Base-by-base conservation (phyloP, 2,888 invertebrate species). In the Epinotia ramella region DNA sequence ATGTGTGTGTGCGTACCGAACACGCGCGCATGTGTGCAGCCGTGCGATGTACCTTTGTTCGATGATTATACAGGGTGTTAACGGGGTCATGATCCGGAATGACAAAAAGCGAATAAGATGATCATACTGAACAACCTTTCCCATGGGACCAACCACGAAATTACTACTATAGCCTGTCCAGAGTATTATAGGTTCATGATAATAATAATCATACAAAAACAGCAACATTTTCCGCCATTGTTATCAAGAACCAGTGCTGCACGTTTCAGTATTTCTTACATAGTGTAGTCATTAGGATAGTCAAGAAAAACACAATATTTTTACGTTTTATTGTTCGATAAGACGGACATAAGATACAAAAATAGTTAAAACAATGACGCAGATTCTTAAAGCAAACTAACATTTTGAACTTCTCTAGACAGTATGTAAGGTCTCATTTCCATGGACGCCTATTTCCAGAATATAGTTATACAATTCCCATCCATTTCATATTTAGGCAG, bases 271-370 rank as follows among this genome's bases (percentile, higher is more conserved):
- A 49, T 49, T 16, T 9, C n/a, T 7, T 63, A 40, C n/a, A n/a
- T 16, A 2, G 24, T 28, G 24, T 28, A 28, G 24, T 28, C 33
- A 28, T 9, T 2, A 7, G 68, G 4, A 16, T 16, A 64, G 56
- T 56, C 24, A 70, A 77, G 70, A 72, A 79, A 74, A 74, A 76
- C 78, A 62, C 77, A 56, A 73, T 79, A 77, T 77, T 81, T 84
- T 86, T 80, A 81, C 81, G 89, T 89, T 89, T 90, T 90, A 91
- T 91, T 91, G 84, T 86, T 87, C 80, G 79, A 86, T 86, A 87
- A 87, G 82, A 85, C 88, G 90, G 91, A 91, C 89, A 86, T 88
- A 91, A 87, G 86, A 90, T 92, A 92, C 91, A 92, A 92, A 93
- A 92, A 91, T 91, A 91, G 86, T 86, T 87, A 86, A 90, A 90